These are phyloP conservation scores for Cossypha heuglini DNA, from an alignment of 2,797 vertebrate species.

Conservation along the genomic window DNA sequence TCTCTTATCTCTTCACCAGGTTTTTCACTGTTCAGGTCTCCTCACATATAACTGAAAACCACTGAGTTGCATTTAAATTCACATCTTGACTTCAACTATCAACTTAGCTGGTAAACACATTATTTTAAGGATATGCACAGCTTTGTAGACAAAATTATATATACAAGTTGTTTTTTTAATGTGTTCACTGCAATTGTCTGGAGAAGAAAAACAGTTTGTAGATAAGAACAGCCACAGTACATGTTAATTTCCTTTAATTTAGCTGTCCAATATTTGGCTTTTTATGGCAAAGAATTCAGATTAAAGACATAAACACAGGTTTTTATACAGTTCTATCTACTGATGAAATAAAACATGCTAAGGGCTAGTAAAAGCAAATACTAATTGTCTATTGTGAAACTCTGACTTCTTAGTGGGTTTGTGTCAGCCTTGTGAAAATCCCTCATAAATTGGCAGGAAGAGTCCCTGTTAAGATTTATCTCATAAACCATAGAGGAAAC, in stretches of 20 bases:
- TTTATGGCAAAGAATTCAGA: neutral
- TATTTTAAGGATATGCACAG: neutral
- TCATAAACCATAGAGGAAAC: neutral
- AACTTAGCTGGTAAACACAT: neutral
- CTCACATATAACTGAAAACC: neutral
- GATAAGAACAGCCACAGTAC: neutral
- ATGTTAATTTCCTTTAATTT: neutral
- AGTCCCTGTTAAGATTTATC: neutral
- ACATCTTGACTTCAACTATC: neutral
- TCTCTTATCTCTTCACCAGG: neutral
- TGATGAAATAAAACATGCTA: neutral
- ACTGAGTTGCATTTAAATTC: neutral
- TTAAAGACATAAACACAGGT: neutral
- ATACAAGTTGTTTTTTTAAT: neutral
- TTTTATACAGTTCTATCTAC: neutral
- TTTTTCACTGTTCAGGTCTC: neutral
- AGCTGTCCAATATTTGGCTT: neutral
- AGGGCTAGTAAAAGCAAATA: neutral
- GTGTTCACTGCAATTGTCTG: neutral
- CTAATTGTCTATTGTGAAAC: neutral
- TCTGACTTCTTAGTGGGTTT: neutral
- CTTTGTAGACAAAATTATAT: neutral
- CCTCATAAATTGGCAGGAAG: neutral
- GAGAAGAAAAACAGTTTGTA: neutral
- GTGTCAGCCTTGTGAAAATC: neutral